phyloP scores from a whole-genome alignment of 2,888 invertebrate genomes.

The Entomobrya proxima region DNA sequence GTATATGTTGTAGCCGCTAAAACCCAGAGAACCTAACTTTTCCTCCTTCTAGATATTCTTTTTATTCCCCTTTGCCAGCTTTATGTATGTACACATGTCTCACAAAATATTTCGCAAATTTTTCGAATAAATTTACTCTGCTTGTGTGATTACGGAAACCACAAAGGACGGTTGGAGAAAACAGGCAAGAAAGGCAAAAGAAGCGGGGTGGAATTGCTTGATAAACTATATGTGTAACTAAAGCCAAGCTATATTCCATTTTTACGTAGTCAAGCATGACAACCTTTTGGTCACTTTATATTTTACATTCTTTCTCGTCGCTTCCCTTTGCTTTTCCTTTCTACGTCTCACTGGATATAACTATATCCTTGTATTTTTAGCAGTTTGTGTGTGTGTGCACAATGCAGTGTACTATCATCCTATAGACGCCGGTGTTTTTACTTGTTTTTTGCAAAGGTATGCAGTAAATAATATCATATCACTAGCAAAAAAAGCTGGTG shows the following conservation, averaged over 20 bases:
- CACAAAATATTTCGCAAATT: constrained; percentile 59
- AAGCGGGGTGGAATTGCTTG: background rate
- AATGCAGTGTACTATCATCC: no score
- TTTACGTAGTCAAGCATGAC: constrained; percentile 4
- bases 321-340: constrained; percentile 4
- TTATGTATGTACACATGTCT: background rate
- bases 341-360: background rate
- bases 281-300: constrained; percentile 38
- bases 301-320: background rate
- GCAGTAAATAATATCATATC: no score
- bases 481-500: no score
- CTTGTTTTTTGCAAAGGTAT: no score
- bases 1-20: background rate
- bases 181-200: background rate
- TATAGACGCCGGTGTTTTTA: no score
- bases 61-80: no score
- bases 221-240: no score
- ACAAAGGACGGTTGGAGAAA: no score
- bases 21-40: background rate
- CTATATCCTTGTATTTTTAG: background rate
- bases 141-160: constrained; percentile 44
- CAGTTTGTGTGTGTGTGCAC: background rate
- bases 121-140: constrained; percentile 55
- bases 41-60: background rate
- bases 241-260: background rate